phyloP scores from a whole-genome alignment of 2,113 vertebrate genomes.

The Stercorarius parasiticus region DNA sequence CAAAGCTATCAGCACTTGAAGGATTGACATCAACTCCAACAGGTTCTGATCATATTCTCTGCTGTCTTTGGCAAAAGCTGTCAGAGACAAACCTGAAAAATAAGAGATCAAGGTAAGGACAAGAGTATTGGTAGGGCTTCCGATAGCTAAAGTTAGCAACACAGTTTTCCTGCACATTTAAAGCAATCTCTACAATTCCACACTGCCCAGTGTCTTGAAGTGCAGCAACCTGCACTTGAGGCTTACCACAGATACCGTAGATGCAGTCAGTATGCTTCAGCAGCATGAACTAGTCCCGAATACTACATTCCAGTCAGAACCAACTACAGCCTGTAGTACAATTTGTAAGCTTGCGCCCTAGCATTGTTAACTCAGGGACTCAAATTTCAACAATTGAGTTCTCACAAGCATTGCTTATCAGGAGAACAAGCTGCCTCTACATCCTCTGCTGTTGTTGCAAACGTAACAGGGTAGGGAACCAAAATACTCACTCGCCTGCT shows the following conservation, averaged over 20 bases:
- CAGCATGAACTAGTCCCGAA: not conserved
- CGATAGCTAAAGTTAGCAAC: not conserved
- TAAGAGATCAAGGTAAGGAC: not conserved
- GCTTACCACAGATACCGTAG: not conserved
- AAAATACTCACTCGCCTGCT: not conserved
- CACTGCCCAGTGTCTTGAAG: not conserved
- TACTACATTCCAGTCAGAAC: not conserved
- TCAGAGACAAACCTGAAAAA: conserved; percentile 48
- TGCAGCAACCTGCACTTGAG: not conserved
- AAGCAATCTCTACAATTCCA: not conserved
- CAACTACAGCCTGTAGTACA: not conserved
- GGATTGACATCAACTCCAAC: not conserved
- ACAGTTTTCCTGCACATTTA: not conserved
- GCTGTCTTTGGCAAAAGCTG: conserved; percentile 8
- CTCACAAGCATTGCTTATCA: not conserved
- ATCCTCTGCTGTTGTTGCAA: not conserved
- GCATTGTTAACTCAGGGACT: not conserved
- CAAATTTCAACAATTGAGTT: fast-evolving
- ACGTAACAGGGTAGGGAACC: not conserved
- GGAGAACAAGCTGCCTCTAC: not conserved
- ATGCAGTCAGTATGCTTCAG: not conserved
- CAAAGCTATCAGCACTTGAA: conserved; percentile 34
- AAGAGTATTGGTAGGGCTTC: not conserved
- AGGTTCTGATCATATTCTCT: not conserved
- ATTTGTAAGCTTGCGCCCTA: not conserved